Base-by-base conservation (phyloP, 1,140 invertebrate species). In the Drosophila pectinifera region DNA sequence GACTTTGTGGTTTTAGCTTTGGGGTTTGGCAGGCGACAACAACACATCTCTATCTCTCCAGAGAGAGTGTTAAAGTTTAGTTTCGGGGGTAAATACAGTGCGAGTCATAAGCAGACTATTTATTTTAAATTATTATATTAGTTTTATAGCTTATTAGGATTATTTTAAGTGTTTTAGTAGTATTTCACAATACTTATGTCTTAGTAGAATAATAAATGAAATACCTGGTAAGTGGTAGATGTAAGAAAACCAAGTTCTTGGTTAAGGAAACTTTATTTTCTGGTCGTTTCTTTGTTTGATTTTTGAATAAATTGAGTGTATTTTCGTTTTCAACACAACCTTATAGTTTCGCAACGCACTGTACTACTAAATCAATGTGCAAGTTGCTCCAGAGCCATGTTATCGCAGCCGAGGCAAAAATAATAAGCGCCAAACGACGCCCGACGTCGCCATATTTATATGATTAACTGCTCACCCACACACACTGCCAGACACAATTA, bases 1-100 rank as follows among this genome's bases (percentile, higher is more conserved):
- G 89, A 91, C 89, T 91, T 90, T 91, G 89, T 83, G 89, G 89
- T 91, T 91, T 89, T 67, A 77, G 79, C 80, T 86, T 81, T 85
- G 81, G 62, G 78, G 84, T 51, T 65, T 77, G 73, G 72, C 81
- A 74, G 41, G 51, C 76, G 72, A 58, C 28, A 48, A 58, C 28
- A 48, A 54, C 65, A 67, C 56, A 68, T 64, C 36, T 59, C 45
- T 53, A 45, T 58, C 24, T 56, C 41, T 4, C 38, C 39, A 16
- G 46, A 22, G 36, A 56, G 65, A 57, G 83, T 88, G 83, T 77
- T 80, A 73, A 69, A 85, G 67, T 39, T 78, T 55, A 83, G 79
- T 58, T 84, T 80, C 78, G 36, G 64, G 63, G 8, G 49, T 48
- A 54, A 16, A 13, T 24, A 63, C 57, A 61, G 57, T 73, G 22